Percentiles rank a stretch among this genome's conserved stretches.
phyloP scores from a whole-genome alignment of 2,113 vertebrate genomes.

The Neotoma lepida region DNA sequence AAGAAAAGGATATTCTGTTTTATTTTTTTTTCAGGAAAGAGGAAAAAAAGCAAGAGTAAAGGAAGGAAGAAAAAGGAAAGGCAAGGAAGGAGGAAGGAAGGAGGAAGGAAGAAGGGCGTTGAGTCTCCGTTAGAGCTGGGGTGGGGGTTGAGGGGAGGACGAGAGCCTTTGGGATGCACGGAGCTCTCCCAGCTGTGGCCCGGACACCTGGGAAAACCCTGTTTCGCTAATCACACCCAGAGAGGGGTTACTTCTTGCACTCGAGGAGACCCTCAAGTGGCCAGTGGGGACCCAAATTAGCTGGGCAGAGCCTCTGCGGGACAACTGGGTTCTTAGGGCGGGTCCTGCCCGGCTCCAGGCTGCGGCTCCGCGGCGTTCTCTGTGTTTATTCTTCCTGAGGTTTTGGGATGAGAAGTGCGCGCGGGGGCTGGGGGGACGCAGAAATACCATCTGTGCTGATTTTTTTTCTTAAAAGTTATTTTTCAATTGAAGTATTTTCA shows the following conservation, averaged over 20 bases:
- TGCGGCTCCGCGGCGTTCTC: not conserved
- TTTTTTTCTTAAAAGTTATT: slow-evolving; percentile 63
- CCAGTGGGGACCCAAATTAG: not conserved
- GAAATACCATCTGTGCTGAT: slow-evolving; percentile 32
- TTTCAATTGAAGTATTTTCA: slow-evolving; percentile 57
- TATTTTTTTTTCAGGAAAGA: not conserved
- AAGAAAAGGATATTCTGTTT: not conserved
- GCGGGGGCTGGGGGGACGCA: not conserved
- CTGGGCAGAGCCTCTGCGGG: not conserved
- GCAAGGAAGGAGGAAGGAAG: not conserved
- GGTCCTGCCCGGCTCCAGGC: not conserved
- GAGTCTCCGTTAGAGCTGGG: not conserved
- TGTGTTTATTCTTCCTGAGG: not conserved
- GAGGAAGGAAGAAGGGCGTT: not conserved
- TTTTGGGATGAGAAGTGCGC: not conserved
- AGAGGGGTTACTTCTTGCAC: not conserved
- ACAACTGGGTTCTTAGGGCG: not conserved
- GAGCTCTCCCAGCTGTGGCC: not conserved
- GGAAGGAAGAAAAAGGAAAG: not conserved
- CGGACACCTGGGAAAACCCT: fast-evolving
- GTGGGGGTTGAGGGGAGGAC: not conserved
- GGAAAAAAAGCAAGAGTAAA: not conserved
- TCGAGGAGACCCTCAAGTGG: not conserved
- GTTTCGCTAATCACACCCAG: not conserved
- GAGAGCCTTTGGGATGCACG: not conserved